A percentile compares a stretch with the other conserved stretches of the same genome.
phyloP scores from a whole-genome alignment of 2,113 vertebrate genomes.

The Nymphicus hollandicus region DNA sequence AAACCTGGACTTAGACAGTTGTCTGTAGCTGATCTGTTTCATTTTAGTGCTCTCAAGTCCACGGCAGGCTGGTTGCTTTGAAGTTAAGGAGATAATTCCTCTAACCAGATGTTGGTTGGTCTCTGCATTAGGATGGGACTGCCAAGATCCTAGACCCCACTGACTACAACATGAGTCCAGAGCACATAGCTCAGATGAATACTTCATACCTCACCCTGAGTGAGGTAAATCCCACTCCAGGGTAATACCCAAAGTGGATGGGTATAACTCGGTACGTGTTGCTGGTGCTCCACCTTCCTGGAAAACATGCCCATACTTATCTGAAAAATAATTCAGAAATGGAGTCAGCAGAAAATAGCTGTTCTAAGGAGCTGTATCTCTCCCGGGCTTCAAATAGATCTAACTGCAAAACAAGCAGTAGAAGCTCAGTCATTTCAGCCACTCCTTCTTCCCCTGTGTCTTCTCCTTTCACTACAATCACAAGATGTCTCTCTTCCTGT shows the following conservation, averaged over 20 bases:
- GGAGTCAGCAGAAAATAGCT: not conserved
- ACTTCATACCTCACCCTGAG: not conserved
- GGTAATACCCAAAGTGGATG: not conserved
- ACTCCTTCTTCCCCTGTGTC: rapidly evolving
- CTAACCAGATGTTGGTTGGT: not conserved
- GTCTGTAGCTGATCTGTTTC: not conserved
- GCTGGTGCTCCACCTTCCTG: constrained; percentile 8
- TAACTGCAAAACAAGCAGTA: not conserved
- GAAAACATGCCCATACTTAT: not conserved
- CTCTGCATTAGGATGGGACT: not conserved
- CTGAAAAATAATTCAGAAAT: not conserved
- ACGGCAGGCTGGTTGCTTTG: not conserved
- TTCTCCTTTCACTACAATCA: not conserved
- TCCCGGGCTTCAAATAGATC: not conserved
- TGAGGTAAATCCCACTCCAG: not conserved
- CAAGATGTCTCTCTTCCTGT: not conserved
- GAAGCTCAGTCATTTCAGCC: not conserved
- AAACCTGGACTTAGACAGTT: not conserved
- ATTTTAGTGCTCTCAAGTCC: not conserved
- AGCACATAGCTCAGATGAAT: not conserved
- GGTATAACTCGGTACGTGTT: not conserved
- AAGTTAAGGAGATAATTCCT: not conserved
- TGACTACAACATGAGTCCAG: not conserved
- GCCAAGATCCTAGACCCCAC: not conserved
- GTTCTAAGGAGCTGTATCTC: not conserved